Evolutionary conservation across 2,888 invertebrate genomes (phyloP), one percentile per base, ranked within the genome.

Genomic region (Rotaria sp.): DNA sequence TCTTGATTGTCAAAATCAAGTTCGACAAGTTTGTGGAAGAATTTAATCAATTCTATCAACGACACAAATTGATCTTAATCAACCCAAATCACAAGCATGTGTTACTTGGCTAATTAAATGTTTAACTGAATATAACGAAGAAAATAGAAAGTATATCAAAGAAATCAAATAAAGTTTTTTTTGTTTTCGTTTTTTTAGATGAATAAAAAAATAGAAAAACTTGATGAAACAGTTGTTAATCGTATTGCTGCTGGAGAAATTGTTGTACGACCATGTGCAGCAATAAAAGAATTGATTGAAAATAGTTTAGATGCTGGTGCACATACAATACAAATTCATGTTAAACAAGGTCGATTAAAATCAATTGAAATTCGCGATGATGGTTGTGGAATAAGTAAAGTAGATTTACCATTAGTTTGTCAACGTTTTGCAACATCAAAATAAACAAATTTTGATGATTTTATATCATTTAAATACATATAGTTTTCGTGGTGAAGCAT

Each of bases 241-340:
- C 93, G 96, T 88, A 99, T 99, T 89, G 99, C 99, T 10, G 99
- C 99, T 15, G 99, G 99, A 1, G 99, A 99, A 93, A 95, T 99
- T 84, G 96, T 99, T 86, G 97, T 98, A 91, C 93, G 97, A 87
- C 99, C 99, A 3, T 94, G 96, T 7, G 99, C 97, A 93, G 98
- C 97, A 2, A 91, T 99, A 41, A 99, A 99, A 92, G 99, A 99
- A 92, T 92, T 99, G 90, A 93, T 99, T 85, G 99, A 99, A 93
- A 99, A 99, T 91, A 94, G 97, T 90, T 92, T 99, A 87, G 99
- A 99, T 93, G 98, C 99, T 0, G 94, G 95, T 89, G 93, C 97
- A 0, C 94, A 94, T 0, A 94, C 94, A 90, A 96, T 99, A 88
- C 94, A 95, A 90, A 93, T 99, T n/a, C 94, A 94, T 2, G 94